phyloP scores from a whole-genome alignment of 2,797 vertebrate species.

The Sebastes hubbsi region DNA sequence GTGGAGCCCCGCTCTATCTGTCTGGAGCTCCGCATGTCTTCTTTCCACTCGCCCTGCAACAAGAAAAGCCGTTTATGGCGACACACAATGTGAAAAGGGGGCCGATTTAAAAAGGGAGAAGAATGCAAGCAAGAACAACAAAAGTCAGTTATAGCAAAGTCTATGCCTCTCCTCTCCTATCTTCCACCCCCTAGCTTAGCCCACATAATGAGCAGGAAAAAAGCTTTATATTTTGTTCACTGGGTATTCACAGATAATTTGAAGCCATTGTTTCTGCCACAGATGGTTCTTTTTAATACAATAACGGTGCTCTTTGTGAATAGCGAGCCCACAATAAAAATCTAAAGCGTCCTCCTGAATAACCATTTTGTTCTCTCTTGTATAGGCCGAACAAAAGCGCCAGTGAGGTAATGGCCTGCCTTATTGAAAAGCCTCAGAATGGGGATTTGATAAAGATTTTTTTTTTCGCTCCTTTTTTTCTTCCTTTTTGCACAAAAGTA shows the following conservation, averaged over 20 bases:
- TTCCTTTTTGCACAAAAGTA: constrained; percentile 83
- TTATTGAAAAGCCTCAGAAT: constrained; percentile 99
- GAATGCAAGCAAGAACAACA: constrained; percentile 99
- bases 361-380: constrained; percentile 99
- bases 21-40: constrained; percentile 78
- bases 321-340: constrained; percentile 99
- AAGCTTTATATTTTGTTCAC: constrained; percentile 99
- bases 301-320: constrained; percentile 99
- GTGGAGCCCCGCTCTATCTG: constrained; percentile 75
- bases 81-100: constrained; percentile 95
- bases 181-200: constrained; percentile 91
- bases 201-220: constrained; percentile 95
- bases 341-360: constrained; percentile 99
- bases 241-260: constrained; percentile 99
- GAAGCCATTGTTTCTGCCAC: constrained; percentile 99
- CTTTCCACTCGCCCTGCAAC: constrained; percentile 89
- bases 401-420: constrained; percentile 99
- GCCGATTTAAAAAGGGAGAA: constrained; percentile 95
- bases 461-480: constrained; percentile 74
- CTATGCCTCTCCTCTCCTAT: constrained; percentile 84
- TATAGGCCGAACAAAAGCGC: constrained; percentile 99
- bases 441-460: constrained; percentile 99
- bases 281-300: constrained; percentile 99
- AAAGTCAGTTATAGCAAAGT: constrained; percentile 97
- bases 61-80: constrained; percentile 98